Evolutionary conservation across 2,888 invertebrate genomes (phyloP), one percentile per base, ranked within the genome.

Genomic region (Brassicogethes aeneus): DNA sequence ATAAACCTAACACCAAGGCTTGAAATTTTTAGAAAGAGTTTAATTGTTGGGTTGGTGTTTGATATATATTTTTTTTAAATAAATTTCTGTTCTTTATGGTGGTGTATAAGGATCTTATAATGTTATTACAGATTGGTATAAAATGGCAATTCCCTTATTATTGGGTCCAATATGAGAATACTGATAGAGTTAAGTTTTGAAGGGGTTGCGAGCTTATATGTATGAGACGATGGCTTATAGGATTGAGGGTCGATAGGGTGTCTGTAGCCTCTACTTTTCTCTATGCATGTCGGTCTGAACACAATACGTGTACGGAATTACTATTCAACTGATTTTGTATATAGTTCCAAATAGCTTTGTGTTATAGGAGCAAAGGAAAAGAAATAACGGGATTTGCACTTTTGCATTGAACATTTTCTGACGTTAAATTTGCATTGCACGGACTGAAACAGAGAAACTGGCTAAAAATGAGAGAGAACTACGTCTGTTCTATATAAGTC

Each of bases 171-270:
- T 41, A 40, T 39, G 44, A 44, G 44, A 36, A 41, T 44, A 34
- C 40, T 37, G 36, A 41, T 38, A 38, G 34, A 39, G 42, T 23
- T 23, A 23, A 23, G 23, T 23, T 23, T 23, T 47, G 49, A 53
- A 51, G 52, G 51, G 54, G 48, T 52, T 48, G 45, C 51, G 46
- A 47, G 46, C 49, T 50, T 47, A 46, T 45, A 53, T 55, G 54
- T 49, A 54, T 53, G 52, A 55, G 54, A 45, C 45, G 51, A 45
- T 45, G 57, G 61, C 55, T 60, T 61, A 61, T 53, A 47, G 57
- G 58, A 58, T 59, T 54, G 53, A 43, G 46, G 50, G 55, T 54
- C 58, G 56, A 61, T 59, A 55, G 55, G 56, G 55, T 52, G 55
- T 52, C 50, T 53, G 50, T 50, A 51, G 47, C 48, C 53, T 44